Percentiles rank a stretch among this genome's conserved stretches.
These are phyloP conservation scores for Mizuhopecten yessoensis DNA, from an alignment of 1,140 invertebrate genomes.

Conservation along the genomic window DNA sequence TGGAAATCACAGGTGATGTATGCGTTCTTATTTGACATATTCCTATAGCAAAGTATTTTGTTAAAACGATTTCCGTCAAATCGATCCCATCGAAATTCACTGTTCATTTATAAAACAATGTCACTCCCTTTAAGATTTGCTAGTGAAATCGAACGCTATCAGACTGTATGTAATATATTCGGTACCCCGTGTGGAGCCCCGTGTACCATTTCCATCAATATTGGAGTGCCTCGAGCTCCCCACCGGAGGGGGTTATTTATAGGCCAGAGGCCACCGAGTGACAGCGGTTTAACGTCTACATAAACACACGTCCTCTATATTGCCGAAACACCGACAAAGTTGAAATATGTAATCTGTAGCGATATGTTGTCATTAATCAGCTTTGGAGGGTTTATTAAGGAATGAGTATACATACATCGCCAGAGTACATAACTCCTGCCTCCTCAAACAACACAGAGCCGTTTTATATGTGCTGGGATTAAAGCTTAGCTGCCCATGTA, in stretches of 20 bases:
- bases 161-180: too few relatives aligned
- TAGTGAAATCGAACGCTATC: too few relatives aligned
- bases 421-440: too few relatives aligned
- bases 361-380: background rate
- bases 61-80: too few relatives aligned
- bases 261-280: background rate
- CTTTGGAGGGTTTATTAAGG: background rate
- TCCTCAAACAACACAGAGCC: background rate
- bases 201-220: conserved; percentile 21
- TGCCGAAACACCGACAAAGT: background rate
- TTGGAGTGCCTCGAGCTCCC: too few relatives aligned
- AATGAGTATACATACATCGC: background rate
- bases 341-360: background rate
- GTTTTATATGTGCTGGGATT: background rate
- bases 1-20: too few relatives aligned
- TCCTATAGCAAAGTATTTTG: too few relatives aligned
- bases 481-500: background rate
- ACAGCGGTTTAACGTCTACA: too few relatives aligned
- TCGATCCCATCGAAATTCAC: too few relatives aligned
- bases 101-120: too few relatives aligned
- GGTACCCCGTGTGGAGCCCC: background rate
- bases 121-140: too few relatives aligned
- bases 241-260: background rate
- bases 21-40: too few relatives aligned
- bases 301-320: background rate